Evolutionary conservation across 2,113 vertebrate genomes (phyloP).

Genomic region (Oncorhynchus mykiss): DNA sequence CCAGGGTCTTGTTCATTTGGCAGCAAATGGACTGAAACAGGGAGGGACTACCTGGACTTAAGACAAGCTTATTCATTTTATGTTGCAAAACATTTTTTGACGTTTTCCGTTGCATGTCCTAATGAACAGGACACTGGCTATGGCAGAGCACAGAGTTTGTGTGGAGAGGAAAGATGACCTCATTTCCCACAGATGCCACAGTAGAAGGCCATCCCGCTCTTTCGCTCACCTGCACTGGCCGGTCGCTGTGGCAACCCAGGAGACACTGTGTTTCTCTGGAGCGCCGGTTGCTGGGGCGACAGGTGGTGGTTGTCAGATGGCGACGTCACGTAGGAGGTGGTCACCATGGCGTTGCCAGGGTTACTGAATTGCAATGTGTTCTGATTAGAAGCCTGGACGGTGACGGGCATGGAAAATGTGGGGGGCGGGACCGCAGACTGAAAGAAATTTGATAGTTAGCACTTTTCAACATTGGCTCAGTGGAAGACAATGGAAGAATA

Average conservation of each 20-base stretch:
- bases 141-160: not conserved
- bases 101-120: too few relatives aligned
- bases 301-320: constrained; percentile 92
- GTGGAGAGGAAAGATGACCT: not conserved
- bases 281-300: constrained; percentile 87
- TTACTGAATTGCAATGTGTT: constrained; percentile 93
- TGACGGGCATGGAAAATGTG: constrained; percentile 95
- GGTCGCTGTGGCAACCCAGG: constrained; percentile 94
- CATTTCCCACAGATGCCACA: constrained; percentile 1
- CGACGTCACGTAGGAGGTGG: constrained; percentile 89
- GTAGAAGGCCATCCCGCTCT: constrained; percentile 1
- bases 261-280: constrained; percentile 93
- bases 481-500: not conserved
- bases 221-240: constrained; percentile 88
- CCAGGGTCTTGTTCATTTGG: too few relatives aligned
- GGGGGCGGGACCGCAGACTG: constrained; percentile 91
- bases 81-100: too few relatives aligned
- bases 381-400: constrained; percentile 91
- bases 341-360: constrained; percentile 88
- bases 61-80: too few relatives aligned
- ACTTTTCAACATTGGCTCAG: not conserved
- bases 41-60: too few relatives aligned
- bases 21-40: too few relatives aligned
- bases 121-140: too few relatives aligned
- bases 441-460: constrained; percentile 13